Conservation (phyloP, 2,113 vertebrate genomes). For the Nymphicus hollandicus region DNA sequence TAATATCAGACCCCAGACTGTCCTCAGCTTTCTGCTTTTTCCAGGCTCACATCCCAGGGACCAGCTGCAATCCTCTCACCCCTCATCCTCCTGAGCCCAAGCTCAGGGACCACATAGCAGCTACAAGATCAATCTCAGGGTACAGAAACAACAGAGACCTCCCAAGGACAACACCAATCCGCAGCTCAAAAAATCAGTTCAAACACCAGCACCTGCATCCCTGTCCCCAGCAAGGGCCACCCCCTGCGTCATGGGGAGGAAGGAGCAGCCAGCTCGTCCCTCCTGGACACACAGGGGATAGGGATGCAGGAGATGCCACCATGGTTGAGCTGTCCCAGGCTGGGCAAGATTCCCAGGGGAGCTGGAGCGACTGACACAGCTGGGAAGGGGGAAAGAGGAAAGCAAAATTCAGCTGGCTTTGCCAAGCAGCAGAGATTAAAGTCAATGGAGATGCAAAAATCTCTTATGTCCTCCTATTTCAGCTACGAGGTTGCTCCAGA, state of each 20-base stretch:
- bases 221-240: neutral
- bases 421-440: conserved; percentile 47
- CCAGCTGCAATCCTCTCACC: neutral
- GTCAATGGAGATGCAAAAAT: conserved; percentile 15
- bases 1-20: neutral
- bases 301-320: neutral
- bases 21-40: neutral
- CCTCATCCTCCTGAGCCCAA: neutral
- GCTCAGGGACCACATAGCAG: accelerated
- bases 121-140: neutral
- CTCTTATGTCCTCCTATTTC: conserved; percentile 55
- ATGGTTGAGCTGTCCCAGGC: neutral
- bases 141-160: neutral
- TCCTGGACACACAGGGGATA: neutral
- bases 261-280: neutral
- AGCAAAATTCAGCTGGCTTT: neutral
- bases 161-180: neutral
- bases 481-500: conserved; percentile 30
- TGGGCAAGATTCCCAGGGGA: neutral
- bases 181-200: neutral
- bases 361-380: neutral
- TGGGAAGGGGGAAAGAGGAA: neutral
- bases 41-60: neutral
- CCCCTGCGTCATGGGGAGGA: neutral
- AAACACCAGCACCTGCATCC: neutral